phyloP scores from a whole-genome alignment of 2,113 vertebrate species.

The Isurus oxyrinchus region DNA sequence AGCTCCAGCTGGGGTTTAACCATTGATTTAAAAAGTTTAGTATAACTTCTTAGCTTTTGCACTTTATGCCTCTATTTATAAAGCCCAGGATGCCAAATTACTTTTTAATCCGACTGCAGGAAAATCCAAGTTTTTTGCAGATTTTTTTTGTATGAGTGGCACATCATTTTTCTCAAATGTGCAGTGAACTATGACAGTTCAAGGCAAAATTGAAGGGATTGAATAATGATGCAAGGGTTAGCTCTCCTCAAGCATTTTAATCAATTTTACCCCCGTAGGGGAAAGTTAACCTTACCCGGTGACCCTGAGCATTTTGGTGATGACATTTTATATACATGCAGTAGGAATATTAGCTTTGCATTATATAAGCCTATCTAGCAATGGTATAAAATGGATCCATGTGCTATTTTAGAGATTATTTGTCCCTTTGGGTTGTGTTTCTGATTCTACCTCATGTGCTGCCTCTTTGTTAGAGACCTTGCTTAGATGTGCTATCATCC shows the following conservation, averaged over 20 bases:
- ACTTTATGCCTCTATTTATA: not conserved
- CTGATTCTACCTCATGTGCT: not conserved
- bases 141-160: not conserved
- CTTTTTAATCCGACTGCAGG: not conserved
- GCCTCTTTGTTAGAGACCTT: no score
- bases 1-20: not conserved
- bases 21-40: not conserved
- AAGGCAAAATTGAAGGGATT: slow-evolving; percentile 10
- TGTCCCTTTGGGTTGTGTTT: not conserved
- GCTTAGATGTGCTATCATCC: not conserved
- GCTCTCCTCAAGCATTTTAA: not conserved
- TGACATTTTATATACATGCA: not conserved
- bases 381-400: not conserved
- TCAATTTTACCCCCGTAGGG: not conserved
- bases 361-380: not conserved
- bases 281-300: not conserved
- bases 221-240: not conserved
- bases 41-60: not conserved
- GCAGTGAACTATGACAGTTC: slow-evolving; percentile 10
- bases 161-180: slow-evolving; percentile 6
- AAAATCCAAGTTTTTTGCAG: not conserved
- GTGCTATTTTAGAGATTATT: not conserved
- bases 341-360: not conserved
- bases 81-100: not conserved
- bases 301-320: not conserved